Evolutionary conservation across 2,888 invertebrate genomes (phyloP).

Genomic region (Masnerella sp.): DNA sequence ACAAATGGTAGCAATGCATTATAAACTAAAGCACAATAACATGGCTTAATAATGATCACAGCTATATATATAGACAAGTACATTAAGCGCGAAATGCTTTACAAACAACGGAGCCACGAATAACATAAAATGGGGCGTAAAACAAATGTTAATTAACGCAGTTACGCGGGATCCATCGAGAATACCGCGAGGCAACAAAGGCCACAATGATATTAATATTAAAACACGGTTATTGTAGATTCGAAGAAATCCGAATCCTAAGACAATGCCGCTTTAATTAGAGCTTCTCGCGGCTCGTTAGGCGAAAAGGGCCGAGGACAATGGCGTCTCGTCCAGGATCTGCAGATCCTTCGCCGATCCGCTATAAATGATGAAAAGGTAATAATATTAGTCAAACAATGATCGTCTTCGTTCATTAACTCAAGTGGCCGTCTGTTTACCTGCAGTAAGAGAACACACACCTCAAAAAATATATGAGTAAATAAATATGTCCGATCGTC

Average conservation of each 20-base stretch:
- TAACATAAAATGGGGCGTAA: not conserved
- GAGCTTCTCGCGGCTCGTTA: constrained; percentile 16
- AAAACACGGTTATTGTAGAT: constrained; percentile 25
- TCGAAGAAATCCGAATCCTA: constrained; percentile 29
- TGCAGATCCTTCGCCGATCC: constrained; percentile 31
- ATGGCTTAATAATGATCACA: no score
- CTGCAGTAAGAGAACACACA: no score
- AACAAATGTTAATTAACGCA: constrained; percentile 17
- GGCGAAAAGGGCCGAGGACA: constrained; percentile 20
- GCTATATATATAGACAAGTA: no score
- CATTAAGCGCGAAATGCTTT: no score
- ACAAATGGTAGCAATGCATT: no score
- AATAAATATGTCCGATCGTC: no score
- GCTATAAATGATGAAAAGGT: constrained; percentile 49
- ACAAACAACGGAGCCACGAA: not conserved
- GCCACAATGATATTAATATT: constrained; percentile 28
- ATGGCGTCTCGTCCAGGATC: constrained; percentile 34
- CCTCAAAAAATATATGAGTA: no score
- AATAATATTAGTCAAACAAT: constrained; percentile 50
- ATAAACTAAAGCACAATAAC: no score
- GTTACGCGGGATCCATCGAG: not conserved
- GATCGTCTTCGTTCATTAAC: constrained; percentile 52
- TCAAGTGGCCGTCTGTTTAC: constrained; percentile 48
- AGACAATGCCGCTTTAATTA: constrained; percentile 49
- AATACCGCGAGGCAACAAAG: constrained; percentile 17